Evolutionary conservation across 2,113 vertebrate genomes (phyloP).

Genomic region (Rhinichthys klamathensis): DNA sequence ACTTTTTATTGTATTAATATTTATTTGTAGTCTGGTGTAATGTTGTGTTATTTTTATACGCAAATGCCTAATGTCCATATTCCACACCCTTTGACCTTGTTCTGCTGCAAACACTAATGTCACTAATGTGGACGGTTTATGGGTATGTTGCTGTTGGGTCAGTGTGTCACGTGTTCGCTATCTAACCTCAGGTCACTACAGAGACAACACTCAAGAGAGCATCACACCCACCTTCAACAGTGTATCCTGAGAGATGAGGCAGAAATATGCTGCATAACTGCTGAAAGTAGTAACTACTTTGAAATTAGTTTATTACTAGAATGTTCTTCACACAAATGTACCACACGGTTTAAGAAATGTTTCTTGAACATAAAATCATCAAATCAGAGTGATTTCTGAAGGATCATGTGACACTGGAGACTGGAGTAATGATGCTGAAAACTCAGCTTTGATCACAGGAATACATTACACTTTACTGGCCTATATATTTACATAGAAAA

Average conservation of each 20-base stretch:
- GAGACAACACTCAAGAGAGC: constrained; percentile 6
- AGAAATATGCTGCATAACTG: too few species aligned
- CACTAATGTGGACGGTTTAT: constrained; percentile 35
- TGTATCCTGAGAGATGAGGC: too few species aligned
- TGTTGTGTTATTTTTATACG: too few species aligned
- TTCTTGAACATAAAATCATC: neutral
- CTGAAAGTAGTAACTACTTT: too few species aligned
- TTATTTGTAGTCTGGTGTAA: too few species aligned
- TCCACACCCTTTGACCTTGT: neutral
- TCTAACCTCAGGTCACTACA: neutral
- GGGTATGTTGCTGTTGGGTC: constrained; percentile 22
- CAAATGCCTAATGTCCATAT: too few species aligned
- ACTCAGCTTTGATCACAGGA: neutral
- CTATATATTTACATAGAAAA: neutral
- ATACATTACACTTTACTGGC: neutral
- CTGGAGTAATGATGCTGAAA: neutral
- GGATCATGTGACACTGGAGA: neutral
- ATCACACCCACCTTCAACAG: neutral
- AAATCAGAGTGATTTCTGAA: neutral
- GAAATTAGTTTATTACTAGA: too few species aligned
- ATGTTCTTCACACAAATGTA: too few species aligned
- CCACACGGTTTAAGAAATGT: neutral
- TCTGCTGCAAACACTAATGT: neutral
- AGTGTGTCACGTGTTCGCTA: constrained; percentile 40
- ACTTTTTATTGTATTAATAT: too few species aligned